phyloP scores from a whole-genome alignment of 2,113 vertebrate species.

The Puma concolor region DNA sequence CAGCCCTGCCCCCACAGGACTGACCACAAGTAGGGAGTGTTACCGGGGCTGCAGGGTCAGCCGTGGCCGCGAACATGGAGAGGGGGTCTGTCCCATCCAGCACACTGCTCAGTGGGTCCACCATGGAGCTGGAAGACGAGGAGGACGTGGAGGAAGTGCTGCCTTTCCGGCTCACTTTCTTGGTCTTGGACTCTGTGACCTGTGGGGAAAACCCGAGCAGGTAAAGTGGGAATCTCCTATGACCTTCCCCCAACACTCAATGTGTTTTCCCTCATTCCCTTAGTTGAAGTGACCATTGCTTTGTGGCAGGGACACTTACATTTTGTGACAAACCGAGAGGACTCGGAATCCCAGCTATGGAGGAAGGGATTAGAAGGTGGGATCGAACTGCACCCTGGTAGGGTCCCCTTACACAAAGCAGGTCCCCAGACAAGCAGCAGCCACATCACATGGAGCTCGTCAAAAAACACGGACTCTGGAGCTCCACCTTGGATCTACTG shows the following conservation, averaged over 20 bases:
- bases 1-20: neutral
- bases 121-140: slow-evolving; percentile 92
- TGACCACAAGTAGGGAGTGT: accelerated
- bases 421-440: neutral
- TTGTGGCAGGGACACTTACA: neutral
- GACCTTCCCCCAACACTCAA: neutral
- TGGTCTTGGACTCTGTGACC: slow-evolving; percentile 95
- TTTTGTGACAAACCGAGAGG: neutral
- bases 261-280: neutral
- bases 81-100: slow-evolving; percentile 96
- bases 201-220: slow-evolving; percentile 68
- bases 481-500: neutral
- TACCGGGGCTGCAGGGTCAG: slow-evolving; percentile 85
- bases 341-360: neutral
- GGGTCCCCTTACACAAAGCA: neutral
- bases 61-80: slow-evolving; percentile 94
- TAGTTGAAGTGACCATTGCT: accelerated
- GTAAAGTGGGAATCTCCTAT: neutral
- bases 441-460: too few relatives aligned
- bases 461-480: neutral
- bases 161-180: slow-evolving; percentile 92
- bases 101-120: slow-evolving; percentile 95
- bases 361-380: neutral
- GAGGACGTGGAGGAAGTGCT: slow-evolving; percentile 96
- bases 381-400: neutral